Percentiles rank a stretch among this genome's conserved stretches.
These are phyloP conservation scores for Trachelus iudaicus DNA, from an alignment of 2,888 invertebrate genomes.

Conservation along the genomic window DNA sequence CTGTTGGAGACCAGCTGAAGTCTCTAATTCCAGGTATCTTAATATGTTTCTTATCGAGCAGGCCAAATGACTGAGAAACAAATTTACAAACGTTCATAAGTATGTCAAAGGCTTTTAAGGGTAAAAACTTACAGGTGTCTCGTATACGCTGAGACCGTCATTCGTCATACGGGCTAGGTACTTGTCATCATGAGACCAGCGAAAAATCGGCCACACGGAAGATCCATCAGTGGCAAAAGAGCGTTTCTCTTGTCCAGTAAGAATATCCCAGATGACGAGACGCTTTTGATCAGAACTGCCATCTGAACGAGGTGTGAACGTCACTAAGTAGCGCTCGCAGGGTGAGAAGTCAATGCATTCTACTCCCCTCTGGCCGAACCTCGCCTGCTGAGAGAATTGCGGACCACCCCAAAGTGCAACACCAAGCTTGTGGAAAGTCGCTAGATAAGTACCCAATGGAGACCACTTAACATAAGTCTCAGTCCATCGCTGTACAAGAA, in stretches of 20 bases:
- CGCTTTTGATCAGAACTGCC: constrained; percentile 78
- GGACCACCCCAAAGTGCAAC: constrained; percentile 98
- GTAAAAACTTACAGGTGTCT: constrained; percentile 80
- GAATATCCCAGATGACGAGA: constrained; percentile 96
- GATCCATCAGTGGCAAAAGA: constrained; percentile 88
- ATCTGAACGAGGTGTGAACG: constrained; percentile 87
- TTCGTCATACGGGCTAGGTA: constrained; percentile 91
- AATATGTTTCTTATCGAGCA: constrained; percentile 94
- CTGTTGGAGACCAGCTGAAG: constrained; percentile 98
- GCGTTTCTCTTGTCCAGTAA: constrained; percentile 93
- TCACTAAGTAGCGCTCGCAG: constrained; percentile 95
- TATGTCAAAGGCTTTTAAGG: not conserved
- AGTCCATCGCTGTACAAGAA: constrained; percentile 83
- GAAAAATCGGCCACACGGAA: constrained; percentile 92
- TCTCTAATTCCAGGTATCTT: constrained; percentile 91
- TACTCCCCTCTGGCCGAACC: constrained; percentile 90
- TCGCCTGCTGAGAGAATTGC: constrained; percentile 89
- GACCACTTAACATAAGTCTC: constrained; percentile 98
- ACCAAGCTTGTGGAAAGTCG: constrained; percentile 95
- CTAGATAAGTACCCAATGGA: constrained; percentile 94
- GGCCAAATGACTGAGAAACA: constrained; percentile 80
- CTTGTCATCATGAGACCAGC: constrained; percentile 96
- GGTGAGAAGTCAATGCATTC: constrained; percentile 98
- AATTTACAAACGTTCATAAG: constrained; percentile 14
- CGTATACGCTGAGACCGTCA: constrained; percentile 91